Percentiles rank a stretch among this genome's conserved stretches.
These are phyloP conservation scores for Chlamydotis undulata DNA, from an alignment of 2,113 vertebrate genomes.

Conservation along the genomic window DNA sequence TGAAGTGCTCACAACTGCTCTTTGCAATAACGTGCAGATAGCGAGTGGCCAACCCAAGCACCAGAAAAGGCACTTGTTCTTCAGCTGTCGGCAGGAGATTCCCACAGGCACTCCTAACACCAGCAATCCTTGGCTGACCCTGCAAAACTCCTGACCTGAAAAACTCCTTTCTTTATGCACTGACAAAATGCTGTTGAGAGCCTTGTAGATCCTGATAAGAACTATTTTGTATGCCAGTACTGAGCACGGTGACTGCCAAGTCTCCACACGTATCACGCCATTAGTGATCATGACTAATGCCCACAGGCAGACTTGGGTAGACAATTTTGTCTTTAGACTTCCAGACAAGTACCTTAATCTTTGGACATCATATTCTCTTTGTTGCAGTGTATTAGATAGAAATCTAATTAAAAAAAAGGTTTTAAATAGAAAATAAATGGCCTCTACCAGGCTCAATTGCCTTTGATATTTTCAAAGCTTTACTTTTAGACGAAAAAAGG, in stretches of 20 bases:
- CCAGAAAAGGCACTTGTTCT: neutral
- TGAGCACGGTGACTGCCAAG: neutral
- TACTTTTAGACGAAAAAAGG: neutral
- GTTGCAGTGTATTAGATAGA: neutral
- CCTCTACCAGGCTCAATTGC: neutral
- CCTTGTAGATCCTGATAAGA: no score
- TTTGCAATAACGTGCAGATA: neutral
- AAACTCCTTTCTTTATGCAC: neutral
- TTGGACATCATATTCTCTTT: neutral
- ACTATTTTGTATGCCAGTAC: neutral
- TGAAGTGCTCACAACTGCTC: neutral
- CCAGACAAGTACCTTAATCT: neutral
- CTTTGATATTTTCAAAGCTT: neutral
- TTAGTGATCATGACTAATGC: neutral
- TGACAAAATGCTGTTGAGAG: neutral
- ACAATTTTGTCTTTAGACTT: neutral
- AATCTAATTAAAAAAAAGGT: neutral
- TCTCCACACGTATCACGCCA: fast-evolving
- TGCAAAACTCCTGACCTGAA: neutral
- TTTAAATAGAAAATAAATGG: neutral
- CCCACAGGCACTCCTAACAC: no score
- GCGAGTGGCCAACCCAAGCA: neutral
- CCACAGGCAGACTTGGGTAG: fast-evolving
- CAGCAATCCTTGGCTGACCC: neutral
- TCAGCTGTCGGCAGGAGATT: neutral